Evolutionary conservation across 2,113 vertebrate genomes (phyloP), one percentile per base, ranked within the genome.

Genomic region (Baryphthengus martii): DNA sequence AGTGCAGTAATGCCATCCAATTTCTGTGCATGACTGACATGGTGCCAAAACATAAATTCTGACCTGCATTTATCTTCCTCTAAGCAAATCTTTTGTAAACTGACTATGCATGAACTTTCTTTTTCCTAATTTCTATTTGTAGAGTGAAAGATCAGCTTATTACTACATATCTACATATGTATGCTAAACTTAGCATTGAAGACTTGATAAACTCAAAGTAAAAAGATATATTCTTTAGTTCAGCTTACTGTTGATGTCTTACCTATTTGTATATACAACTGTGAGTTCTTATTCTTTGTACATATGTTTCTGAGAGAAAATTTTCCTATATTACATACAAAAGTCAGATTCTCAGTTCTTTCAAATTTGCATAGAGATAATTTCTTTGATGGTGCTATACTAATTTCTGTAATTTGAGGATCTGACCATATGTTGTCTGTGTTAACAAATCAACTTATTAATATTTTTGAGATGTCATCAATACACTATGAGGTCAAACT

Each of bases 31-130:
- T 94, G 87, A 93, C 17, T 96, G 89, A 94, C 31, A 80, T 12
- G 14, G 42, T 97, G 74, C 74, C 86, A 94, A 92, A 92, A 93
- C 24, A 84, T 53, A 53, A 91, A 90, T 53, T 95, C 44, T 93
- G 80, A 92, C 55, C 67, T 89, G 33, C 25, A 55, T 70, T 88
- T 94, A 84, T 91, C 45, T 92, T 95, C 37, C 47, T 93, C 53
- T 82, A 88, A 95, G 39, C 17, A 96, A 92, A 89, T 70, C 6
- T 70, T 90, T 95, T 97, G 56, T 93, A 76, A 79, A 91, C 23
- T 61, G 26, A 84, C 61, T 80, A 78, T 71, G 95, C 96, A 97
- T 95, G 93, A 75, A 49, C 15, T 58, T 39, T 20, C 81, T 80
- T 72, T 75, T 84, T 29, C 2, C 56, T 86, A 26, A 85, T 93